Conservation (phyloP, 1,140 invertebrate species). For the Pectinophora gossypiella region DNA sequence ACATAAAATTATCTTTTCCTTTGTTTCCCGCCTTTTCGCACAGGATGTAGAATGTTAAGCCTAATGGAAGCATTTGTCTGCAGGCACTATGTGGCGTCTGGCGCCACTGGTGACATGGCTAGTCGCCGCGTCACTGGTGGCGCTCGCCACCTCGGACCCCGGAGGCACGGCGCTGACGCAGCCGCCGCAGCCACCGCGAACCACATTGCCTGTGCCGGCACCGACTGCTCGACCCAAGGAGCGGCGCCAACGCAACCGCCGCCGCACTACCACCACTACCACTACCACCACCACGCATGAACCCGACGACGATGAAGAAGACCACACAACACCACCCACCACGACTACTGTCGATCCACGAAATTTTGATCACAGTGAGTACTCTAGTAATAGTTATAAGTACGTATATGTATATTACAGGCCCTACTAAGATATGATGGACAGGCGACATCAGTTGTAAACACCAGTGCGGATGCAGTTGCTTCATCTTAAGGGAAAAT, state of each 20-base stretch:
- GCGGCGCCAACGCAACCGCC: conserved; percentile 39
- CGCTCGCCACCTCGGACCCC: conserved; percentile 46
- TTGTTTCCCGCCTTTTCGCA: too few relatives aligned
- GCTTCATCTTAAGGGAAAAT: too few relatives aligned
- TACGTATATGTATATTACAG: too few relatives aligned
- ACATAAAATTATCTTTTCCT: too few relatives aligned
- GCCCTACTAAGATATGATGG: too few relatives aligned
- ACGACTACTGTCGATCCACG: conserved; percentile 57
- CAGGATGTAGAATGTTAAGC: too few relatives aligned
- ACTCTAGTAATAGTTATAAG: too few relatives aligned
- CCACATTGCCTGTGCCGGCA: conserved; percentile 17
- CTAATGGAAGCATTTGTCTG: conserved; percentile 13
- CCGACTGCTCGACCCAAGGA: conserved; percentile 17
- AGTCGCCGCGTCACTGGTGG: conserved; percentile 58
- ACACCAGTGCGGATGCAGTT: too few relatives aligned
- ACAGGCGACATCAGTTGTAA: too few relatives aligned
- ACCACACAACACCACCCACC: conserved; percentile 30
- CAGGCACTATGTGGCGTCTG: conserved; percentile 49
- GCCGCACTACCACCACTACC: conserved; percentile 47
- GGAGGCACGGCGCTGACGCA: conserved; percentile 16
- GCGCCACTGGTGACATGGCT: conserved; percentile 65
- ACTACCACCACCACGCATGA: conserved; percentile 43
- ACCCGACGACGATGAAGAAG: conserved; percentile 37
- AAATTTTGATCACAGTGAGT: conserved; percentile 60
- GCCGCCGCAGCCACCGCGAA: conserved; percentile 12